Evolutionary conservation across 2,888 invertebrate genomes (phyloP).

Genomic region (Drosophila austrosaltans): DNA sequence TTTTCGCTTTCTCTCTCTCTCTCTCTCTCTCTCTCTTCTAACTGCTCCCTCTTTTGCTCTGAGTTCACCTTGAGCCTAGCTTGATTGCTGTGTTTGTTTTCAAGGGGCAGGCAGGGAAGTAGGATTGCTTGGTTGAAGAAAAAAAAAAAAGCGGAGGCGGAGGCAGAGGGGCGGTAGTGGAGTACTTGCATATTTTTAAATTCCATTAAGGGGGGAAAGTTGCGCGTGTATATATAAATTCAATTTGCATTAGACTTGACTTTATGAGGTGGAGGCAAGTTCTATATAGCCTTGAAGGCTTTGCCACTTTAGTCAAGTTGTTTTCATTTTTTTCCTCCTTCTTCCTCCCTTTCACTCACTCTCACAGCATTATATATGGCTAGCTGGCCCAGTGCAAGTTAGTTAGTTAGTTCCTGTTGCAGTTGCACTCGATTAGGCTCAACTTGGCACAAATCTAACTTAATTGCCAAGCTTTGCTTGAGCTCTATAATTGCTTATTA

Average conservation of each 20-base stretch:
- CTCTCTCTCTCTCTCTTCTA: not conserved
- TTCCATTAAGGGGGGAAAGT: conserved; percentile 53
- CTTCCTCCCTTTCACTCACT: not conserved
- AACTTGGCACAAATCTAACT: conserved; percentile 59
- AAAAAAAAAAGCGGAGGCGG: not conserved
- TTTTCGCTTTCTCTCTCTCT: not conserved
- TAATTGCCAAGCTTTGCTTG: conserved; percentile 59
- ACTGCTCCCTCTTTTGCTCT: not conserved
- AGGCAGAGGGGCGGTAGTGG: not conserved
- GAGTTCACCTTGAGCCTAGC: conserved; percentile 36
- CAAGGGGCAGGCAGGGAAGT: conserved; percentile 8
- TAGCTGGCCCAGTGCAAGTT: not conserved
- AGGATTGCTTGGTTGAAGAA: conserved; percentile 1
- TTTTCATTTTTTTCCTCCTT: not conserved
- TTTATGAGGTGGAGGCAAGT: conserved; percentile 14
- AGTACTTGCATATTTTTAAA: conserved; percentile 59
- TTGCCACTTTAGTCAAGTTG: conserved; percentile 21
- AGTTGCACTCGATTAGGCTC: conserved; percentile 61
- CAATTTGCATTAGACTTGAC: conserved; percentile 56
- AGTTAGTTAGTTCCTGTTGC: conserved; percentile 38
- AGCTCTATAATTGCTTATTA: conserved; percentile 65
- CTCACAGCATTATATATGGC: not conserved
- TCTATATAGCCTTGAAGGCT: conserved; percentile 32
- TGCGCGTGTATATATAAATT: conserved; percentile 47
- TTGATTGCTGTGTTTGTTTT: conserved; percentile 49